phyloP scores from a whole-genome alignment of 2,888 invertebrate species.

The Teinopalpus imperialis region DNA sequence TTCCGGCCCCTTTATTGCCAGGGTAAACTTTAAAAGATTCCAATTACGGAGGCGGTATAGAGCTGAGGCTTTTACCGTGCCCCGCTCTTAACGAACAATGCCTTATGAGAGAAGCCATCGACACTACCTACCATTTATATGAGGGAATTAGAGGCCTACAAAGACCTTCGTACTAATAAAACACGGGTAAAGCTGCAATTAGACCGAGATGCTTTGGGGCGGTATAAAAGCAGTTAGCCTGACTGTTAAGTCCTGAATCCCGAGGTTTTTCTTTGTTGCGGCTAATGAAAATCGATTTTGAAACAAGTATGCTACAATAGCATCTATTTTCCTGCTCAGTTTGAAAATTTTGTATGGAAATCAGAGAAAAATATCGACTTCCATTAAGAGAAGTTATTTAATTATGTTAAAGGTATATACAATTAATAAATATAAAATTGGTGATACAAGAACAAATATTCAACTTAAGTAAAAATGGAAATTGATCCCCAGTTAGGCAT shows the following conservation, averaged over 20 bases:
- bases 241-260: constrained; percentile 19
- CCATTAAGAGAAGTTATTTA: too few species aligned
- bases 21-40: constrained; percentile 79
- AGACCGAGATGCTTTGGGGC: constrained; percentile 45
- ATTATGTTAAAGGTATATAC: too few species aligned
- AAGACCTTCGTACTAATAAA: constrained; percentile 49
- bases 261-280: constrained; percentile 32
- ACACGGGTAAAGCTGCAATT: constrained; percentile 51
- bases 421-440: too few species aligned
- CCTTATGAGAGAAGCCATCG: constrained; percentile 41
- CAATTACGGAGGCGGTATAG: constrained; percentile 54
- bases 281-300: constrained; percentile 16
- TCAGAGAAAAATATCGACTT: too few species aligned
- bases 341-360: too few species aligned
- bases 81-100: constrained; percentile 63
- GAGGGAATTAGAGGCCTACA: constrained; percentile 57
- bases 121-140: constrained; percentile 50
- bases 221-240: constrained; percentile 24
- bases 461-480: too few species aligned
- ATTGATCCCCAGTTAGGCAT: too few species aligned
- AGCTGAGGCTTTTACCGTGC: constrained; percentile 50
- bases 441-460: too few species aligned
- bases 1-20: constrained; percentile 55
- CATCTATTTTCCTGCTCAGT: too few species aligned
- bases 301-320: background rate